These are phyloP conservation scores for Pseudorhiza aurosa DNA, from an alignment of 30 jellyfish, hydroid and myxozoan genomes.

Conservation along the genomic window DNA sequence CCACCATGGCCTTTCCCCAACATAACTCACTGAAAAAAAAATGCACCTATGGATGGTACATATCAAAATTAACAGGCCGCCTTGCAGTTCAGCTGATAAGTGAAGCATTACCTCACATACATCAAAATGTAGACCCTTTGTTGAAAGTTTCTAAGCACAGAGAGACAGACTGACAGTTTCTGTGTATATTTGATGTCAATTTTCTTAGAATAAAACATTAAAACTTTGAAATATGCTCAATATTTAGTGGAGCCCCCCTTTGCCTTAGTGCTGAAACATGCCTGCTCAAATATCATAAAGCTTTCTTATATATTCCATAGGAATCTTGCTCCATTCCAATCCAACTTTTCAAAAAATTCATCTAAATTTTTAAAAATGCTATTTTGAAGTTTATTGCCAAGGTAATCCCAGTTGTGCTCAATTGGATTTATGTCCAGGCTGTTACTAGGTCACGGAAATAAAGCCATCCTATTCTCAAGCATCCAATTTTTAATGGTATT, in stretches of 20 bases:
- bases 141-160: not conserved
- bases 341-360: constrained; percentile 4
- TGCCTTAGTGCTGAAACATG: not conserved
- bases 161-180: not conserved
- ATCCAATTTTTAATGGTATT: constrained; percentile 2
- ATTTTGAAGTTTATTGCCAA: not conserved
- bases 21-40: too few species aligned
- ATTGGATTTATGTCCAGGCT: constrained; percentile 54
- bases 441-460: constrained; percentile 39
- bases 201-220: not conserved
- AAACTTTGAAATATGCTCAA: not conserved
- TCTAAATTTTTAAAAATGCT: not conserved
- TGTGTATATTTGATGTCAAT: not conserved
- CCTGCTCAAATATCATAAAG: not conserved
- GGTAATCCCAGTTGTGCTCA: constrained; percentile 40
- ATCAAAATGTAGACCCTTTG: not conserved
- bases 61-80: not conserved
- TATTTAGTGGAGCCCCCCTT: not conserved
- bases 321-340: not conserved
- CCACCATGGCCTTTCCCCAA: too few species aligned
- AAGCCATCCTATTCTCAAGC: not conserved
- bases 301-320: not conserved
- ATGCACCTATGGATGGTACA: too few species aligned
- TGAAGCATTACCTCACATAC: not conserved
- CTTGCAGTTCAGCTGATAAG: too few species aligned